Evolutionary conservation across 1,140 invertebrate genomes (phyloP).

Genomic region (Drosophila murphyi): DNA sequence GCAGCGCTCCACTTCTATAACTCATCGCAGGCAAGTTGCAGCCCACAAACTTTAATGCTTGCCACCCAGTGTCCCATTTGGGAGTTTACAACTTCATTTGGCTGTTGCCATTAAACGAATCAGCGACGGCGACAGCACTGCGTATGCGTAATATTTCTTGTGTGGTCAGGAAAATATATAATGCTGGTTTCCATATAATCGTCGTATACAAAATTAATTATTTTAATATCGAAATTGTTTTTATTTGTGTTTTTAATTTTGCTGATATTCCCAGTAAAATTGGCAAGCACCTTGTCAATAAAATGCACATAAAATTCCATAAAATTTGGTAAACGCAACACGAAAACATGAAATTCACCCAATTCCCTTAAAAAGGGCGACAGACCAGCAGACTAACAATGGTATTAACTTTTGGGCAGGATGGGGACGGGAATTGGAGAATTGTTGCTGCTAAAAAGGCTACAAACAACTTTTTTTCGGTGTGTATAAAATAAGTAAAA

Average conservation of each 20-base stretch:
- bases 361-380: constrained; percentile 23
- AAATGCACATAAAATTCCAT: constrained; percentile 80
- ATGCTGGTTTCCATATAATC: neutral
- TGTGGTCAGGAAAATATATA: neutral
- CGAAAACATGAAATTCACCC: constrained; percentile 12
- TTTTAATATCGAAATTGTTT: too few species aligned
- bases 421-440: neutral
- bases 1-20: neutral
- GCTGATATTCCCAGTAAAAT: constrained; percentile 62
- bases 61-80: constrained; percentile 13
- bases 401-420: constrained; percentile 1
- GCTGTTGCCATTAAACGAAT: neutral
- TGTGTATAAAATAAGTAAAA: constrained; percentile 73
- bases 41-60: constrained; percentile 5
- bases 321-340: constrained; percentile 73
- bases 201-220: too few species aligned
- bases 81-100: constrained; percentile 1
- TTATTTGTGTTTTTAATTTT: constrained; percentile 36
- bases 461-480: constrained; percentile 59
- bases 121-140: constrained; percentile 8
- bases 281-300: constrained; percentile 51
- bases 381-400: constrained; percentile 29
- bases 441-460: constrained; percentile 30
- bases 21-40: neutral
- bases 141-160: constrained; percentile 50